Base-by-base conservation (phyloP, 2,113 vertebrate species). In the Cynoglossus semilaevis region DNA sequence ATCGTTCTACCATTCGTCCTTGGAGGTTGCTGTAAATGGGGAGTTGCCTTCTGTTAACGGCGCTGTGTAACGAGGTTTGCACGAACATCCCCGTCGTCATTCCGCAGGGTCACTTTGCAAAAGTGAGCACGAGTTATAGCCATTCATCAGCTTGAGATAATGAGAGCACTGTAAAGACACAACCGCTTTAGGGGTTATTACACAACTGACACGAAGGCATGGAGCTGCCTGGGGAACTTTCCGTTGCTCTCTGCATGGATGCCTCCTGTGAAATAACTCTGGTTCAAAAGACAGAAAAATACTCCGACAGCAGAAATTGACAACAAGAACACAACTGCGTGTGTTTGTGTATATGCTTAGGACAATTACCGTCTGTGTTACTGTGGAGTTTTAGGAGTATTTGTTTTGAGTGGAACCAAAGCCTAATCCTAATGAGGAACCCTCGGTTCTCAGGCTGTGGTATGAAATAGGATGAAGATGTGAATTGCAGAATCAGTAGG, bases 81-180 rank as follows among this genome's bases (percentile, higher is more conserved):
- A 52, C 58, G 63, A 75, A 72, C 72, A 77, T 84, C 55, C 46
- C 67, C 69, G 59, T 63, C 62, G 65, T 80, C 78, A 87, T 82
- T 83, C 85, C 75, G 68, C 80, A 80, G 84, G 86, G 88, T 91
- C 86, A 89, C 86, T 88, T 89, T 87, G 81, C 72, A 75, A 80
- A 80, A 61, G 51, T 8, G 67, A 81, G 67, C 80, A 65, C 57
- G 56, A 80, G 71, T 63, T 67, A 72, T 37, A 58, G 67, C 70
- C 71, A 90, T 90, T 87, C 81, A 90, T 90, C 90, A 89, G 68
- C 44, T 58, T 85, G 85, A 88, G 85, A 78, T 90, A 90, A 91
- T 89, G 86, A 89, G 90, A 88, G 82, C 86, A 78, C 56, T 67
- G 72, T 70, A 68, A 77, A 85, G 73, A 84, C 75, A 68, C 59